Evolutionary conservation across 2,113 vertebrate genomes (phyloP), one percentile per base, ranked within the genome.

Genomic region (Ophiodon elongatus): DNA sequence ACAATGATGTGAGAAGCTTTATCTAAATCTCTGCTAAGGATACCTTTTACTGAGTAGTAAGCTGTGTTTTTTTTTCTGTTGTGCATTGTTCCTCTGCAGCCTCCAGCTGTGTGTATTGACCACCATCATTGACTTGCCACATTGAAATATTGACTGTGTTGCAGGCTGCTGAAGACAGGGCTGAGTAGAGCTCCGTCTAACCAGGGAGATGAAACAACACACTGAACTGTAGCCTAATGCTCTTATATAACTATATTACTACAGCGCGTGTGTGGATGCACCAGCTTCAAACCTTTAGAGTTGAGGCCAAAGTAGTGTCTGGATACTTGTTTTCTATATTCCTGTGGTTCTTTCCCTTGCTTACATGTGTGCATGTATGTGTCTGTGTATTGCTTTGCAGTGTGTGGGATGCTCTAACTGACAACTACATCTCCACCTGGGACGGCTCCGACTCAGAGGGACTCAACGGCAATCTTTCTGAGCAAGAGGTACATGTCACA

Each of bases 371-470:
- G 27, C 29, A 67, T 71, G 9, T 79, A 13, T 65, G 25, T 81
- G 50, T 89, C 8, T 81, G 29, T 88, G 81, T 88, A 76, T 72
- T 77, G 19, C 59, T 64, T 88, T 92, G 15, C 94, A 98, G 97
- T 91, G 97, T 98, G 85, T 98, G 97, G 97, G 97, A 97, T 73
- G 97, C 97, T 79, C 93, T 98, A 87, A 98, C 97, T n/a, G 97
- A 98, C 94, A 98, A 97, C 95, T 98, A 97, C 94, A 95, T 95
- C 54, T 96, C 97, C 88, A 96, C 96, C 87, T 97, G 97, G 97
- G 96, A 97, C 88, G 92, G 94, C 59, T 90, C 94, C 3, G 95
- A 95, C 82, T 88, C 96, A 15, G 96, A 98, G 84, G 95, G 94
- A 66, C 93, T 97, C 85, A 97, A 98, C 76, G 97, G 96, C 57